Evolutionary conservation across 2,113 vertebrate genomes (phyloP).

Genomic region (Heterocephalus glaber): DNA sequence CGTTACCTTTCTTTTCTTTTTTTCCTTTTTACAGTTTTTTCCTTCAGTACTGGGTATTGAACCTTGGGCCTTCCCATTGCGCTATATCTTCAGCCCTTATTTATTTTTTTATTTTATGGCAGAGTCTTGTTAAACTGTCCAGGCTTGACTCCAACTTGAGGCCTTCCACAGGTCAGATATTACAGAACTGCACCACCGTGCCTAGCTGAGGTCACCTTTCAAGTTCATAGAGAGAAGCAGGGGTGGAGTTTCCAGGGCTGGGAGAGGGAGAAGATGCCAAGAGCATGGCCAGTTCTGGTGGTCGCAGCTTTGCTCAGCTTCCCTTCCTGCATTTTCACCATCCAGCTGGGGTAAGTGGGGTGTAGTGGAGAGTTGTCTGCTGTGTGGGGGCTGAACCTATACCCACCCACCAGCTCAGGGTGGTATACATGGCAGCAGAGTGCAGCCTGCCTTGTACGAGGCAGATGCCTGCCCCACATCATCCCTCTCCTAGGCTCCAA

Average conservation of each 20-base stretch:
- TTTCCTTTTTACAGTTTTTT: not conserved
- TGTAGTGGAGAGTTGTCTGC: not conserved
- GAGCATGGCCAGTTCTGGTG: not conserved
- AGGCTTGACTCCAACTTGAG: not conserved
- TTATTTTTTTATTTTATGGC: not conserved
- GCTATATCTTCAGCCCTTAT: not conserved
- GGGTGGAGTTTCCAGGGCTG: not conserved
- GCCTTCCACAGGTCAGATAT: not conserved
- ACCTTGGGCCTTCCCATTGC: not conserved
- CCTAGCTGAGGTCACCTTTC: not conserved
- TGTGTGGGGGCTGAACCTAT: not conserved
- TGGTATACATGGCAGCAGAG: not conserved
- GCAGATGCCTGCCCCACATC: not conserved
- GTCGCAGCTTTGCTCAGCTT: not conserved
- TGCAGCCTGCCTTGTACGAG: not conserved
- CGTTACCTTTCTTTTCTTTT: not conserved
- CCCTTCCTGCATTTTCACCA: conserved; percentile 47
- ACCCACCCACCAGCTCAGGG: not conserved
- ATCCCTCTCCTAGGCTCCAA: not conserved
- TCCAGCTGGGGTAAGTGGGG: fast-evolving
- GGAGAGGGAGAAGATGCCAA: not conserved
- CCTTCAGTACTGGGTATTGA: not conserved
- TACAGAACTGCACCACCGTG: not conserved
- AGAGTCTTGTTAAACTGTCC: not conserved
- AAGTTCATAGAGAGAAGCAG: conserved; percentile 12